These are phyloP conservation scores for Thaumetopoea pityocampa DNA, from an alignment of 1,140 invertebrate genomes.

Conservation along the genomic window DNA sequence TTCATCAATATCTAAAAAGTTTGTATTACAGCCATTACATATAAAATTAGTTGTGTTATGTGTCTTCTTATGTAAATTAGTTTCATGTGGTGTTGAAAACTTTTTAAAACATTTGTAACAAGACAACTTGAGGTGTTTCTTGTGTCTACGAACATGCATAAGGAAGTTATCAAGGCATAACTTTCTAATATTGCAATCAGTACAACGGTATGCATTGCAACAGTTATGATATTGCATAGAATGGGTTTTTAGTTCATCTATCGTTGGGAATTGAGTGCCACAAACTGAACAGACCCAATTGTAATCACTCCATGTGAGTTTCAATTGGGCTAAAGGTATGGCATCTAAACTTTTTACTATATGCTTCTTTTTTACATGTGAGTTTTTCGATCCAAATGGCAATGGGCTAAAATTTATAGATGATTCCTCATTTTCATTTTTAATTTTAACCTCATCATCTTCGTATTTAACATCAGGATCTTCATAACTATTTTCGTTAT, in stretches of 20 bases:
- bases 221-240: conserved; percentile 36
- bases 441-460: conserved; percentile 1
- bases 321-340: conserved; percentile 14
- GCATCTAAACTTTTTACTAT: conserved; percentile 16
- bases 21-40: conserved; percentile 27
- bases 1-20: conserved; percentile 20
- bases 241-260: conserved; percentile 42
- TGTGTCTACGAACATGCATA: conserved; percentile 25
- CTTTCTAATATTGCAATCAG: conserved; percentile 30
- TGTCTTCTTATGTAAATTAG: conserved; percentile 16
- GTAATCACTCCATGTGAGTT: conserved; percentile 45
- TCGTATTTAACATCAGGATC: background rate
- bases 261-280: conserved; percentile 49
- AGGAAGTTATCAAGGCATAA: conserved; percentile 24
- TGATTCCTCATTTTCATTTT: background rate
- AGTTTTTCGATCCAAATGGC: conserved; percentile 18
- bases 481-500: conserved; percentile 5
- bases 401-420: background rate
- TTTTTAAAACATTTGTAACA: conserved; percentile 27
- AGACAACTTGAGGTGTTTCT: conserved; percentile 24
- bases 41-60: conserved; percentile 15
- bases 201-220: conserved; percentile 50
- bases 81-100: conserved; percentile 9
- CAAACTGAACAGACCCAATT: conserved; percentile 54
- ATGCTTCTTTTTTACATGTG: conserved; percentile 33